Evolutionary conservation across 2,113 vertebrate species (phyloP), one percentile per base, ranked within the genome.

Genomic region (Ciconia stormi): DNA sequence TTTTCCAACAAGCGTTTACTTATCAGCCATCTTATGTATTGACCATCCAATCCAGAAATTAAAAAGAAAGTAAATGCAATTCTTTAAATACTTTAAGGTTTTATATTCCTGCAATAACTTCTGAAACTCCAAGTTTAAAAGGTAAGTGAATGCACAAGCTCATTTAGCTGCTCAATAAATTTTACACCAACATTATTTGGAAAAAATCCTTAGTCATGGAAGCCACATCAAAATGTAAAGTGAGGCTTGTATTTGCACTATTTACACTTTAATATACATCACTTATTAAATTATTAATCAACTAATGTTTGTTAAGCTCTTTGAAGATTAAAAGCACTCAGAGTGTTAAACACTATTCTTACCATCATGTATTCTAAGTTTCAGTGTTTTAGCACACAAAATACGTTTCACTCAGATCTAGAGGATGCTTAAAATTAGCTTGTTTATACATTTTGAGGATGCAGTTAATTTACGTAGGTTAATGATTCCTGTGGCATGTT

Each of bases 381-480:
- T 82, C 76, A 63, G 6, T 79, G 82, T 89, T 92, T 93, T 77
- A 87, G 34, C 91, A 94, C 58, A 91, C 62, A 91, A 95, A 96
- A 93, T 93, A 58, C 0, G 2, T 82, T 91, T 89, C 4, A 1
- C 55, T 92, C 82, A 29, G 63, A 82, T 83, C 22, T 93, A 83
- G 90, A 95, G 36, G 94, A 88, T 95, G 85, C 94, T 92, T 89
- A 91, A 95, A 96, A 97, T 95, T 91, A 95, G 52, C 73, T 63
- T 92, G 93, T 95, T 96, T 94, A 80, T 93, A 58, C 80, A 56
- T 82, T 97, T 97, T 78, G 90, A 89, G 63, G 83, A 87, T 76
- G 78, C n/a, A 76, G 70, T 79, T 96, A 88, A 89, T 94, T 96
- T 95, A 82, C 0, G 21, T 59, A 74, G 76, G 83, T 84, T 97